Conservation (phyloP, 1,140 invertebrate genomes). For the Drosophila parabipectinata region DNA sequence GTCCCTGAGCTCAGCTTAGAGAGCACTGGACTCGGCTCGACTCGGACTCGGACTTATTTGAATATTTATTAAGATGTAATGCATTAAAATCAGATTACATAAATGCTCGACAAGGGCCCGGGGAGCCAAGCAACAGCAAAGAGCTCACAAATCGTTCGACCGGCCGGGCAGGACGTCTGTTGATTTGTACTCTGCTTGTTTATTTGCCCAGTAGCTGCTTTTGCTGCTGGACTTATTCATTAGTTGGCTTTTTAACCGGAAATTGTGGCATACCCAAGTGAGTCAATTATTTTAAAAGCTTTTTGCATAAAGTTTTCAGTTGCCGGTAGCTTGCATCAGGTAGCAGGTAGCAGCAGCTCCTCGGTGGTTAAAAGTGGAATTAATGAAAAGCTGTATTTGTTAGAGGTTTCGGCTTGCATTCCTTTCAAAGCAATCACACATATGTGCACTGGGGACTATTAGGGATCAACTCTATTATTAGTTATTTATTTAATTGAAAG, state of each 20-base stretch:
- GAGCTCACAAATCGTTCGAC: constrained; percentile 9
- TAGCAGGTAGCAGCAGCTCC: constrained; percentile 12
- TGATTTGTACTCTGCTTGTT: constrained; percentile 20
- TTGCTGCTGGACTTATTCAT: constrained; percentile 61
- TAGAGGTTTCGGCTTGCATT: not conserved
- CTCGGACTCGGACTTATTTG: constrained; percentile 31
- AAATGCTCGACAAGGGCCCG: constrained; percentile 62
- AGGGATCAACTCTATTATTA: not conserved
- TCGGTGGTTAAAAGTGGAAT: constrained; percentile 61
- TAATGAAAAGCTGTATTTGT: constrained; percentile 55
- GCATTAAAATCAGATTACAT: constrained; percentile 72
- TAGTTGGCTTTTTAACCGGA: constrained; percentile 77
- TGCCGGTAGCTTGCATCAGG: not conserved
- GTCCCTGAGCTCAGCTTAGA: constrained; percentile 13
- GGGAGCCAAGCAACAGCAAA: constrained; percentile 14
- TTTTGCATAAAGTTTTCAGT: constrained; percentile 68
- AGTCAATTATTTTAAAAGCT: constrained; percentile 83
- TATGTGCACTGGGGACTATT: not conserved
- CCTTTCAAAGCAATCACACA: constrained; percentile 18
- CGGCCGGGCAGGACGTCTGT: constrained; percentile 1
- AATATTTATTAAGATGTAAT: constrained; percentile 71
- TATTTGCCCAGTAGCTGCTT: constrained; percentile 6
- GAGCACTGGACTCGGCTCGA: not conserved
- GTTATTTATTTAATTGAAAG: not conserved
- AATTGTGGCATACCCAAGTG: constrained; percentile 79